Conservation (phyloP, 2,888 invertebrate genomes). For the Formica aserva region DNA sequence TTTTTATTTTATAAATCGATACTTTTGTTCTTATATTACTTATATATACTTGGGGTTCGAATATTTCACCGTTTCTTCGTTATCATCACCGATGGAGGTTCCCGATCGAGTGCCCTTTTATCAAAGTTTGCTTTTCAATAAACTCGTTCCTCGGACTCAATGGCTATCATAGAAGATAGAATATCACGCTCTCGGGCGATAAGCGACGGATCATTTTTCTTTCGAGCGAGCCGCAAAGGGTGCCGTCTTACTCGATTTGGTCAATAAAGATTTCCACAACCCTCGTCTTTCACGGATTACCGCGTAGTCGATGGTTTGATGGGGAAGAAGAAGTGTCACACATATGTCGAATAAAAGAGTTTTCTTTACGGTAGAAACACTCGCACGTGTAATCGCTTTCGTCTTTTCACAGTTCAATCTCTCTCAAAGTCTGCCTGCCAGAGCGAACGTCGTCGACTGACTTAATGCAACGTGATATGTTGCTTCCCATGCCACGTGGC, state of each 20-base stretch:
- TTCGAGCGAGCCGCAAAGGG: slow-evolving; percentile 11
- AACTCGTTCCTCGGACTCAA: slow-evolving; percentile 45
- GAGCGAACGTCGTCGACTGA: slow-evolving; percentile 52
- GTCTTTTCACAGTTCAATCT: neutral
- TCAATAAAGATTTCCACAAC: slow-evolving; percentile 58
- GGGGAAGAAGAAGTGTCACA: slow-evolving; percentile 26
- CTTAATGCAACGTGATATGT: slow-evolving; percentile 57
- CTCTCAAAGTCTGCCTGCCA: slow-evolving; percentile 21
- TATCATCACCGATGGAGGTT: slow-evolving; percentile 28
- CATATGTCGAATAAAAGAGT: slow-evolving; percentile 2
- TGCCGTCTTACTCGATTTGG: slow-evolving; percentile 24
- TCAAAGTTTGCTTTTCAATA: slow-evolving; percentile 60
- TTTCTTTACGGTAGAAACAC: slow-evolving; percentile 24
- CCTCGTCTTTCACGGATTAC: slow-evolving; percentile 52
- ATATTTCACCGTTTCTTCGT: neutral
- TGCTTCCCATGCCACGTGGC: slow-evolving; percentile 57
- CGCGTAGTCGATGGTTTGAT: neutral
- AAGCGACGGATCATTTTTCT: slow-evolving; percentile 54
- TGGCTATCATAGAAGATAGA: slow-evolving; percentile 61
- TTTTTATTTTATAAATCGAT: neutral
- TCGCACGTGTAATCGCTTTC: slow-evolving; percentile 22
- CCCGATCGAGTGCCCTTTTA: slow-evolving; percentile 48
- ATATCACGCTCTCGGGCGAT: slow-evolving; percentile 63
- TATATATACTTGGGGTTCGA: neutral
- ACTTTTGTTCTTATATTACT: neutral